These are phyloP conservation scores for Albula glossodonta DNA, from an alignment of 2,113 vertebrate genomes.

Conservation along the genomic window DNA sequence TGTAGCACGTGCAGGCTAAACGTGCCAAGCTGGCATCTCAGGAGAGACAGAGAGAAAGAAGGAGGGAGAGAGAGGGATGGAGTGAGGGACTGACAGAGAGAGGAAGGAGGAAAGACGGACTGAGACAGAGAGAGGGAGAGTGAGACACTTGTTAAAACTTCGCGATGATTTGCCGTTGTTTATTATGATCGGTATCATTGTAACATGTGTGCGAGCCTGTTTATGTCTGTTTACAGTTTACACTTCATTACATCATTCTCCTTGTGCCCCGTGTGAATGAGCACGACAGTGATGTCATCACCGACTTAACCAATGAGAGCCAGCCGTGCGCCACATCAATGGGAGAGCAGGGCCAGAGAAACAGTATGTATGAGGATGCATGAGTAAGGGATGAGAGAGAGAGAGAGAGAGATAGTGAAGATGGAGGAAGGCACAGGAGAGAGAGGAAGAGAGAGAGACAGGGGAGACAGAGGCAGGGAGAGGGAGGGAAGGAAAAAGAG, in stretches of 20 bases:
- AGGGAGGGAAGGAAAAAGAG: not conserved
- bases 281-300: too few relatives aligned
- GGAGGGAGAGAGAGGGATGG: conserved; percentile 20
- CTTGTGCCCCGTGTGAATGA: too few relatives aligned
- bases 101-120: not conserved
- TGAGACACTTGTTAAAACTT: not conserved
- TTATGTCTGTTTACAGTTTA: too few relatives aligned
- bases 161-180: too few relatives aligned
- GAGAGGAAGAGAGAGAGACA: not conserved
- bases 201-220: too few relatives aligned
- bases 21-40: not conserved
- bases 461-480: not conserved
- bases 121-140: not conserved
- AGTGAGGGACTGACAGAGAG: conserved; percentile 9
- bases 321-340: too few relatives aligned
- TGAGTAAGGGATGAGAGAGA: not conserved
- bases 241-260: too few relatives aligned
- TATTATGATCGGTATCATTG: too few relatives aligned
- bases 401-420: not conserved
- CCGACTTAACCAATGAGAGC: too few relatives aligned
- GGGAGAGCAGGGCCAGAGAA: not conserved
- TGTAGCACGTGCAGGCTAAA: too few relatives aligned
- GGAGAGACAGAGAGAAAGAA: conserved; percentile 1
- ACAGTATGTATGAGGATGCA: not conserved
- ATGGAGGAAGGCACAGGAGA: not conserved